These are phyloP conservation scores for Horisme vitalbata DNA, from an alignment of 2,888 invertebrate genomes.

Conservation along the genomic window DNA sequence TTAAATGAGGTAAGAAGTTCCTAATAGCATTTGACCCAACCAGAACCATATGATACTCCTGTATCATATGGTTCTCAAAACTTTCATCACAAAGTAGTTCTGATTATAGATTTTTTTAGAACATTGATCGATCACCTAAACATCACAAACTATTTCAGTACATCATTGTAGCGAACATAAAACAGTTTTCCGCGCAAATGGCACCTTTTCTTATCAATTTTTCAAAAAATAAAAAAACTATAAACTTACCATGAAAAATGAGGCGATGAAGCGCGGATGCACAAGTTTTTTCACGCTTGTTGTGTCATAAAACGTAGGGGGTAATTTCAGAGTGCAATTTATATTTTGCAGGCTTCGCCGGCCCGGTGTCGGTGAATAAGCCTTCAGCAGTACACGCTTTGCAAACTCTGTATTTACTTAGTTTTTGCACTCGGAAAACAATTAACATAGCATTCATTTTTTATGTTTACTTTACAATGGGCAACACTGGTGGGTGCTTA, in stretches of 20 bases:
- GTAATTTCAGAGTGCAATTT: slow-evolving; percentile 69
- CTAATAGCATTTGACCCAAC: no score
- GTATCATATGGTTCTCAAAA: no score
- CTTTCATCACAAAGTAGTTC: no score
- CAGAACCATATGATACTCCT: no score
- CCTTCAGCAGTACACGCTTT: slow-evolving; percentile 35
- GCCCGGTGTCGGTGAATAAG: slow-evolving; percentile 58
- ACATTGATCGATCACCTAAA: neutral
- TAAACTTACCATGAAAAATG: slow-evolving; percentile 43
- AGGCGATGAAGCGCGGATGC: slow-evolving; percentile 49
- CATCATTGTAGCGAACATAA: slow-evolving; percentile 13
- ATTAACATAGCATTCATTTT: slow-evolving; percentile 21
- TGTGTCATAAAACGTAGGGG: slow-evolving; percentile 66
- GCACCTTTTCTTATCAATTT: slow-evolving; percentile 31
- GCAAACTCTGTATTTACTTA: slow-evolving; percentile 32
- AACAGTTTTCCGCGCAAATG: slow-evolving; percentile 21
- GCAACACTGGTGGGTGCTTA: no score
- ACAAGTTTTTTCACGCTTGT: slow-evolving; percentile 55
- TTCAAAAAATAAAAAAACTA: slow-evolving; percentile 36
- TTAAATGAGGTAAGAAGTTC: no score
- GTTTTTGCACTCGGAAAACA: slow-evolving; percentile 30
- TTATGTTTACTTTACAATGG: slow-evolving; percentile 2
- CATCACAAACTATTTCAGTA: slow-evolving; percentile 7
- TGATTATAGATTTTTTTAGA: neutral
- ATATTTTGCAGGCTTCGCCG: slow-evolving; percentile 56